Evolutionary conservation across 2,113 vertebrate species (phyloP), one percentile per base, ranked within the genome.

Genomic region (Catagonus wagneri): DNA sequence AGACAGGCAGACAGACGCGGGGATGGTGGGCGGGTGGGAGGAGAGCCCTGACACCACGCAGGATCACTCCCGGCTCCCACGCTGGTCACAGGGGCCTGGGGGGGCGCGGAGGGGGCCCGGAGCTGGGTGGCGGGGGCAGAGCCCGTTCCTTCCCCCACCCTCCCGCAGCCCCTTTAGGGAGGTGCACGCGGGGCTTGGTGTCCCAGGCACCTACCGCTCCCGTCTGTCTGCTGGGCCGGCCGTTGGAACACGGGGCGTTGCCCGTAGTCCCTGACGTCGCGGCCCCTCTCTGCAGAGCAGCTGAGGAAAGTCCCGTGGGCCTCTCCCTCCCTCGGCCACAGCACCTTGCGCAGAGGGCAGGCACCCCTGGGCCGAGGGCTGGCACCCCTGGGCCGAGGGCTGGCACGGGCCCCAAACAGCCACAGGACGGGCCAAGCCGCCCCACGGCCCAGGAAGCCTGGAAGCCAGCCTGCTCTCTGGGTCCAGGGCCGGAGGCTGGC

Each of bases 401-500:
- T 68, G 85, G 25, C 87, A 2, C 63, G 88, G 78, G 60, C 66
- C 50, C 76, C 22, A 8, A 29, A 60, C 4, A 72, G 32, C 89
- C 85, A 22, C 94, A 56, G 94, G 10, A 71, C 68, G 29, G n/a
- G 92, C 92, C 75, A 0, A 6, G 29, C 17, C 50, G 7, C 17
- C 58, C 90, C 58, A 66, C 39, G 17, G 81, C 84, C 66, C 44
- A 60, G 72, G 39, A 89, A 69, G 94, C 95, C 78, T 54, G 71
- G 95, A 89, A 80, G 63, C 89, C 61, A 65, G 68, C 50, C 13
- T 17, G 16, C 23, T 39, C 25, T 74, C 56, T 71, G 84, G 78
- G 72, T 91, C 58, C 78, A 34, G 39, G 72, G 68, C 65, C 80
- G 36, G 89, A 94, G 93, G 68, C 76, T 22, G 44, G 79, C 75